Conservation (phyloP, 2,797 vertebrate genomes). For the Chaenodraco wilsoni region DNA sequence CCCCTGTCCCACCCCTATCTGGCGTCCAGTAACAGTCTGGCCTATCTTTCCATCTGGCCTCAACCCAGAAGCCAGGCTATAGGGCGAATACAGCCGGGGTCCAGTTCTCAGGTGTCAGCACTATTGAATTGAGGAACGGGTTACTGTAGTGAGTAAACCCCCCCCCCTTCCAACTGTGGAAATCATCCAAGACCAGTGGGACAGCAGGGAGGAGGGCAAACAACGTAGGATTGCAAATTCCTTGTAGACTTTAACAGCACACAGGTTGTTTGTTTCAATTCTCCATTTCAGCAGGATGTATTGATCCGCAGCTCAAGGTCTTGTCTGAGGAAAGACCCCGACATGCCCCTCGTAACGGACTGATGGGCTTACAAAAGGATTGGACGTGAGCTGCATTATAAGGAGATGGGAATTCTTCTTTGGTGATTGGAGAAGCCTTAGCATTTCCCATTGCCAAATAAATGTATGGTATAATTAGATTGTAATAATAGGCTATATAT, state of each 20-base stretch:
- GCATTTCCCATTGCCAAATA: constrained; percentile 15
- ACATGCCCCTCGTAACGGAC: constrained; percentile 55
- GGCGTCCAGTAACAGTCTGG: constrained; percentile 48
- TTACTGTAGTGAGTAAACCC: constrained; percentile 31
- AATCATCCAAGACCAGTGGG: constrained; percentile 44
- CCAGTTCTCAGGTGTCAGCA: constrained; percentile 65
- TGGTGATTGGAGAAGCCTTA: constrained; percentile 5
- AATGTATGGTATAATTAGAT: constrained; percentile 32
- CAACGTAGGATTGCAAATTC: constrained; percentile 34
- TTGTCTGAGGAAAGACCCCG: constrained; percentile 54
- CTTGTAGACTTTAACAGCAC: constrained; percentile 34
- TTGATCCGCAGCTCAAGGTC: constrained; percentile 67
- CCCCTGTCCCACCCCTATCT: constrained; percentile 28
- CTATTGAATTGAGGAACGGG: constrained; percentile 65
- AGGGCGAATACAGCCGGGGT: constrained; percentile 41
- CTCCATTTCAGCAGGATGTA: constrained; percentile 58
- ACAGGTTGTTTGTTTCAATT: constrained; percentile 58
- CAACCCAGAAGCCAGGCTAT: constrained; percentile 46
- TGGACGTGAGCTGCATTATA: constrained; percentile 47
- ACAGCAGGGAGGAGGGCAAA: constrained; percentile 35
- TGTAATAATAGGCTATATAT: constrained; percentile 11
- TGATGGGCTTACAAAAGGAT: constrained; percentile 49
- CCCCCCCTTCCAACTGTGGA: constrained; percentile 46
- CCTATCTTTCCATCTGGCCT: constrained; percentile 60
- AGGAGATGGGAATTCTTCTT: constrained; percentile 23